phyloP scores from a whole-genome alignment of 1,140 invertebrate species.

The Sycobia sp. region DNA sequence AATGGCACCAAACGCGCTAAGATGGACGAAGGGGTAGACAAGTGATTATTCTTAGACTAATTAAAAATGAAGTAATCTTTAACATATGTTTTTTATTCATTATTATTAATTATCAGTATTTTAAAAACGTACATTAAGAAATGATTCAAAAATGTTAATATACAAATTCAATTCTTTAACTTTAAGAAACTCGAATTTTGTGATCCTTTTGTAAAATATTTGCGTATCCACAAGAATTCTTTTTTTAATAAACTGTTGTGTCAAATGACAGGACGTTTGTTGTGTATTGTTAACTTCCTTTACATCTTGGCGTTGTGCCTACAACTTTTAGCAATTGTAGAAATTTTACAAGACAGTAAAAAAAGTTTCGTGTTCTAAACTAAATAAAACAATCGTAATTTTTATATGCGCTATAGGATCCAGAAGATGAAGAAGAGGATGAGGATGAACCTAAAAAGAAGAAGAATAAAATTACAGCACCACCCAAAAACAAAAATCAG shows the following conservation, averaged over 20 bases:
- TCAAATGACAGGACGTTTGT: constrained; percentile 41
- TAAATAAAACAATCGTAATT: constrained; percentile 37
- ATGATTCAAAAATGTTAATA: constrained; percentile 32
- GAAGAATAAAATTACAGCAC: constrained; percentile 46
- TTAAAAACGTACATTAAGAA: constrained; percentile 34
- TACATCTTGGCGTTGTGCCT: constrained; percentile 43
- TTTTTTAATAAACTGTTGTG: constrained; percentile 52
- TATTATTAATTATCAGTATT: constrained; percentile 25
- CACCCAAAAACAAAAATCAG: constrained; percentile 33
- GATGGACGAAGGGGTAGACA: constrained; percentile 59
- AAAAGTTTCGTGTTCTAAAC: background rate
- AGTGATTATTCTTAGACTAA: constrained; percentile 51
- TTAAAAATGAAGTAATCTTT: constrained; percentile 24
- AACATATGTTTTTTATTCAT: too few relatives aligned
- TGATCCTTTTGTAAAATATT: constrained; percentile 15
- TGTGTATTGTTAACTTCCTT: constrained; percentile 36
- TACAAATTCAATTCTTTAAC: constrained; percentile 7
- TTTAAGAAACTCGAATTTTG: background rate
- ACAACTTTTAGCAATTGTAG: constrained; percentile 2
- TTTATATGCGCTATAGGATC: constrained; percentile 52
- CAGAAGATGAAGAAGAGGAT: constrained; percentile 58
- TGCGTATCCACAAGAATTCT: background rate
- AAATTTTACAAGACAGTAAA: background rate
- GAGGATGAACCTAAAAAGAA: constrained; percentile 60
- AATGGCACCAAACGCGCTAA: constrained; percentile 60